These are phyloP conservation scores for Hemibagrus wyckioides DNA, from an alignment of 2,113 vertebrate species.

Conservation along the genomic window DNA sequence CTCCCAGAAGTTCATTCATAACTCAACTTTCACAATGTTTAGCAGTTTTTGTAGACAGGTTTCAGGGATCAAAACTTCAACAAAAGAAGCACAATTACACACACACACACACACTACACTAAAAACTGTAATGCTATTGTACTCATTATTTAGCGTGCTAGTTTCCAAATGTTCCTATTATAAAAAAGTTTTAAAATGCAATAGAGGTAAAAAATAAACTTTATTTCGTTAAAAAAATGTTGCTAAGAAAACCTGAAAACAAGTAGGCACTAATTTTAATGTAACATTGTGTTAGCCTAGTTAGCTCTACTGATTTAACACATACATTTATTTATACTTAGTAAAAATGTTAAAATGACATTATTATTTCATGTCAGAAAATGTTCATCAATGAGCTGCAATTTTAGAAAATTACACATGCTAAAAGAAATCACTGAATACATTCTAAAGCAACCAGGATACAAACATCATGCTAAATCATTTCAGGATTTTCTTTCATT, in stretches of 20 bases:
- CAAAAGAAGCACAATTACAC: too few species aligned
- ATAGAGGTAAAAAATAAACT: neutral
- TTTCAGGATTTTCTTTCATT: neutral
- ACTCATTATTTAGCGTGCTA: too few species aligned
- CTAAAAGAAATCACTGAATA: neutral
- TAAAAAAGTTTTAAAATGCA: neutral
- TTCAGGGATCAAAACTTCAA: too few species aligned
- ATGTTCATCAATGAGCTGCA: too few species aligned
- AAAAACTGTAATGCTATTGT: too few species aligned
- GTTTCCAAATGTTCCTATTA: neutral
- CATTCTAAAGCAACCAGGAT: neutral
- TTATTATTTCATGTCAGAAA: too few species aligned
- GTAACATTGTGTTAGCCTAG: neutral
- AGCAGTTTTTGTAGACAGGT: too few species aligned
- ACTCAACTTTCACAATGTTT: too few species aligned
- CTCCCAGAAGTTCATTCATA: too few species aligned
- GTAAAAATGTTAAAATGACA: neutral
- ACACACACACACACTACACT: too few species aligned
- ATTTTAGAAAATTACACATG: neutral
- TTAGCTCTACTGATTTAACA: neutral
- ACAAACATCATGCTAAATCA: neutral
- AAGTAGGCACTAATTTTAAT: neutral
- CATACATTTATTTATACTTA: neutral
- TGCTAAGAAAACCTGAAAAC: neutral
- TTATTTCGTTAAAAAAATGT: neutral